Conservation (phyloP, 53 echinoderm and acorn worm genomes). For the Arbacia lixula region DNA sequence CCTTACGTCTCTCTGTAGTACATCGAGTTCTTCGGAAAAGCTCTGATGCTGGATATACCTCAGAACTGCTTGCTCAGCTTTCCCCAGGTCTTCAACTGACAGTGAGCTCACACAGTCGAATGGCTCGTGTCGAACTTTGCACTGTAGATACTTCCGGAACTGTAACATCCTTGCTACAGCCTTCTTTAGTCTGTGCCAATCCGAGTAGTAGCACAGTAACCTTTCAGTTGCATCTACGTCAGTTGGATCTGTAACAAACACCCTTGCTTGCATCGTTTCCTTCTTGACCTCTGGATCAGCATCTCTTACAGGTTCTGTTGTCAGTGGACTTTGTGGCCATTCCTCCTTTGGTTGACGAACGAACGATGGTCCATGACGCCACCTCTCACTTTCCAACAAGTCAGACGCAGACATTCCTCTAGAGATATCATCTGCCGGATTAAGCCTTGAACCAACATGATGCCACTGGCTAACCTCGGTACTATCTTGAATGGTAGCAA, state of each 20-base stretch:
- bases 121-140: not conserved
- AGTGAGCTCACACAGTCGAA: slow-evolving; percentile 30
- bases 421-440: slow-evolving; percentile 69
- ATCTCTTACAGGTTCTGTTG: not conserved
- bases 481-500: slow-evolving; percentile 35
- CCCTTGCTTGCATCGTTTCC: not conserved
- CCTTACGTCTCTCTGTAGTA: not conserved
- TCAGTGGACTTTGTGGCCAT: slow-evolving; percentile 11
- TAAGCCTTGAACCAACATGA: slow-evolving; percentile 48
- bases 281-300: slow-evolving; percentile 32
- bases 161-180: slow-evolving; percentile 57
- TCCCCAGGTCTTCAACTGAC: slow-evolving; percentile 50
- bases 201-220: slow-evolving; percentile 47
- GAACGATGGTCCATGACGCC: slow-evolving; percentile 58
- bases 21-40: slow-evolving; percentile 52
- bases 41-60: slow-evolving; percentile 54
- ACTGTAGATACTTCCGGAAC: slow-evolving; percentile 14
- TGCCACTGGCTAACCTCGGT: slow-evolving; percentile 44
- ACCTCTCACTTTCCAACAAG: slow-evolving; percentile 31
- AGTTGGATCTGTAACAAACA: slow-evolving; percentile 8
- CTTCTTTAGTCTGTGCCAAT: slow-evolving; percentile 58
- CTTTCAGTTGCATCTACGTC: slow-evolving; percentile 30
- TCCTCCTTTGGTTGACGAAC: slow-evolving; percentile 7
- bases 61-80: slow-evolving; percentile 51
- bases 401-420: slow-evolving; percentile 58